Percentiles rank a stretch among this genome's conserved stretches.
Evolutionary conservation across 1,140 invertebrate species (phyloP).

Genomic region (Aphis craccivora): DNA sequence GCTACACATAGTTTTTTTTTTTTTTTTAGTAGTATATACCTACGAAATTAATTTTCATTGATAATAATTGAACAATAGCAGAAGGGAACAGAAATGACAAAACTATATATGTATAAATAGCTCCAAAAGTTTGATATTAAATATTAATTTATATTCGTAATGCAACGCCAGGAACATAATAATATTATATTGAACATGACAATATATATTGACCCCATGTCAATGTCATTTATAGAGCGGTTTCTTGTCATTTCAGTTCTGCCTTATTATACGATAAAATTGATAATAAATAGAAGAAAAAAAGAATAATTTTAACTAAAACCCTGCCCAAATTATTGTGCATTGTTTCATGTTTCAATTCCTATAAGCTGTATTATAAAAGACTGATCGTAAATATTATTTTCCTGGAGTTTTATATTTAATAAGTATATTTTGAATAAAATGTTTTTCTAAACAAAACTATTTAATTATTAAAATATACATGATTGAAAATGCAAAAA

Average conservation of each 20-base stretch:
- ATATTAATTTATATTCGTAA: conserved; percentile 8
- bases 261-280: not conserved
- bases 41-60: not conserved
- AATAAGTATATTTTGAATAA: not conserved
- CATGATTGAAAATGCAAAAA: not conserved
- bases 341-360: not conserved
- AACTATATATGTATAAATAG: not conserved
- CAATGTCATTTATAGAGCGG: not conserved
- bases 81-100: not conserved
- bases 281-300: not conserved
- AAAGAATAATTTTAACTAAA: not conserved
- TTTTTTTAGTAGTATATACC: not conserved
- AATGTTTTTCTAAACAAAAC: not conserved
- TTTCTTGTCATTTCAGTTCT: not conserved
- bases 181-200: not conserved
- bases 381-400: not conserved
- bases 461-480: not conserved
- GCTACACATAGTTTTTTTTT: not conserved
- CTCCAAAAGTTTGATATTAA: not conserved
- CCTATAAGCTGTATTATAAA: not conserved
- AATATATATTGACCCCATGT: not conserved
- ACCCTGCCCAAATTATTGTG: not conserved
- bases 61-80: not conserved
- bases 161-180: not conserved
- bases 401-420: not conserved